These are phyloP conservation scores for Xestoiulus laeticollis DNA, from an alignment of 2,888 invertebrate species.

Conservation along the genomic window DNA sequence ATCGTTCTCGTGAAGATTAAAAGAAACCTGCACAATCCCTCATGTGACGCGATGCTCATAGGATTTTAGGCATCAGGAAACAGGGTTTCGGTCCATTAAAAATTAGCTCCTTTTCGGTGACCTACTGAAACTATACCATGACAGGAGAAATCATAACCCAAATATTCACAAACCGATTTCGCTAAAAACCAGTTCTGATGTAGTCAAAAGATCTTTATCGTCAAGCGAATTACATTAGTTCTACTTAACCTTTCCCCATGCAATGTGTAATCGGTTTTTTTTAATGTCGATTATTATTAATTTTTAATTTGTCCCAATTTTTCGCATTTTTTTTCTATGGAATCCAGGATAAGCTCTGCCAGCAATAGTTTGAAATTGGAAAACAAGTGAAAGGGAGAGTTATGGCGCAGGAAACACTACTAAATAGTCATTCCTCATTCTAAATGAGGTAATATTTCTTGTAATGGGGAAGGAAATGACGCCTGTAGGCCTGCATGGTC, in stretches of 20 bases:
- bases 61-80: too few species aligned
- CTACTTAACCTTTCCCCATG: conserved; percentile 27
- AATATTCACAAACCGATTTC: not conserved
- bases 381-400: not conserved
- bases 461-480: not conserved
- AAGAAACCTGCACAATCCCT: too few species aligned
- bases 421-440: not conserved
- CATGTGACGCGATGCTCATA: too few species aligned
- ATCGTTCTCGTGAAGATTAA: too few species aligned
- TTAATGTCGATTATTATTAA: conserved; percentile 5
- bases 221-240: not conserved
- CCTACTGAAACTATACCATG: not conserved
- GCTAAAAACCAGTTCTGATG: not conserved
- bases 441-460: conserved; percentile 37
- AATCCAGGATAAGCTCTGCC: not conserved
- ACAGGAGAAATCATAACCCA: conserved; percentile 3
- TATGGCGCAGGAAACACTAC: not conserved
- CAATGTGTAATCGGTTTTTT: not conserved
- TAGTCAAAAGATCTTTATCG: not conserved
- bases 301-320: conserved; percentile 8
- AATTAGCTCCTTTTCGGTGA: not conserved
- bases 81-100: not conserved
- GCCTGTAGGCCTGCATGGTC: not conserved
- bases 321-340: not conserved
- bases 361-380: not conserved